Evolutionary conservation across 2,113 vertebrate genomes (phyloP), one percentile per base, ranked within the genome.

Genomic region (Strigops habroptila): DNA sequence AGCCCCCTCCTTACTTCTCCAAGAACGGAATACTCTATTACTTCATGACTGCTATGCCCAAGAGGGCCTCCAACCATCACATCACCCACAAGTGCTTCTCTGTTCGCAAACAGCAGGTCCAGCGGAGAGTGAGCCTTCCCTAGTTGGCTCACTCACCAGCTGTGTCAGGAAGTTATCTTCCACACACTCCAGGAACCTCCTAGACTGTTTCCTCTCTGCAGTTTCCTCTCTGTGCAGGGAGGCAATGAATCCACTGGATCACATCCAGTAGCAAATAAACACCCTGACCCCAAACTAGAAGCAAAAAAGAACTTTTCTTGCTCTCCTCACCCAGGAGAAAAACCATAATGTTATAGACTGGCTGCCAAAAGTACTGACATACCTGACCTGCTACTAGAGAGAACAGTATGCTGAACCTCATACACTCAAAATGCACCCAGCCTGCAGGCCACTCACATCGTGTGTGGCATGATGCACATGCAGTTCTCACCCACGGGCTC

Each of bases 201-300:
- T 64, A 33, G 67, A 83, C 67, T 68, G 48, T 15, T 87, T 94
- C 86, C 55, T 81, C 81, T 79, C 39, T 57, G 67, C 60, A 83
- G 53, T 22, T 94, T 88, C 92, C 84, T 84, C 63, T 75, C 74
- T 37, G 27, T 13, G 12, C 69, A 90, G 71, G 83, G 43, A 86
- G 15, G 8, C 9, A 28, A 93, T 46, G 48, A 94, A 97, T 65
- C 82, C 75, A 88, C 62, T 96, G 90, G 90, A 96, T 92, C 52
- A 30, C 48, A 93, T 89, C 95, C 93, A 94, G 53, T 17, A 87
- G 69, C 91, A 96, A 95, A 96, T 82, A 94, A 96, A 96, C 57
- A 17, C 88, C 77, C 57, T 82, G 60, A 82, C 49, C 69, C 91
- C 59, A 91, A 79, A 89, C 77, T 68, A 16, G 9, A 82, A 71